phyloP scores from a whole-genome alignment of 2,797 vertebrate genomes.

The Gila robusta region DNA sequence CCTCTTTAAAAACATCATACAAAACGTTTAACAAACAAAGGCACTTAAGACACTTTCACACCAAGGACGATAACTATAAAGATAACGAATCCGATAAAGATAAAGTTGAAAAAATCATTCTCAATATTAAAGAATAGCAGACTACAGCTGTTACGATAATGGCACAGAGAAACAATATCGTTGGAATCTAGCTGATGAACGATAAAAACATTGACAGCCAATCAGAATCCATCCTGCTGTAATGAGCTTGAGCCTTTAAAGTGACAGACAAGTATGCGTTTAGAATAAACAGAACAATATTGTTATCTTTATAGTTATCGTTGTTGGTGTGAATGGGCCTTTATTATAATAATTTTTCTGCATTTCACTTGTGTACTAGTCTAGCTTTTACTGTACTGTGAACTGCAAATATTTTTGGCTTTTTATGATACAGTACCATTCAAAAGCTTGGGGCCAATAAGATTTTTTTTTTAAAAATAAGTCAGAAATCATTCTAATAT shows the following conservation, averaged over 20 bases:
- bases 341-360: not conserved
- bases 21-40: not conserved
- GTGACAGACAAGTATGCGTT: not conserved
- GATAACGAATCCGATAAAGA: not conserved
- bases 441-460: not conserved
- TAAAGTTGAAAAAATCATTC: not conserved
- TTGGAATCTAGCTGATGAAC: not conserved
- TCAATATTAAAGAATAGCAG: not conserved
- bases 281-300: not conserved
- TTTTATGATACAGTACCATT: not conserved
- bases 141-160: not conserved
- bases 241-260: not conserved
- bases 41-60: not conserved
- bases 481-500: not conserved
- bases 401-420: not conserved
- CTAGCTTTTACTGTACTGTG: not conserved
- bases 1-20: conserved; percentile 74
- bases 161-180: not conserved
- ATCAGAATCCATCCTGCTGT: not conserved
- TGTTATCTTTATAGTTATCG: not conserved
- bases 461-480: not conserved
- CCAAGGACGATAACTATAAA: not conserved
- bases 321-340: not conserved
- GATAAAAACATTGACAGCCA: not conserved
- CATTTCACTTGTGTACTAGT: not conserved